Percentiles rank a stretch among this genome's conserved stretches.
Conservation (phyloP, 1,140 invertebrate genomes). For the Adoxophyes honmai region DNA sequence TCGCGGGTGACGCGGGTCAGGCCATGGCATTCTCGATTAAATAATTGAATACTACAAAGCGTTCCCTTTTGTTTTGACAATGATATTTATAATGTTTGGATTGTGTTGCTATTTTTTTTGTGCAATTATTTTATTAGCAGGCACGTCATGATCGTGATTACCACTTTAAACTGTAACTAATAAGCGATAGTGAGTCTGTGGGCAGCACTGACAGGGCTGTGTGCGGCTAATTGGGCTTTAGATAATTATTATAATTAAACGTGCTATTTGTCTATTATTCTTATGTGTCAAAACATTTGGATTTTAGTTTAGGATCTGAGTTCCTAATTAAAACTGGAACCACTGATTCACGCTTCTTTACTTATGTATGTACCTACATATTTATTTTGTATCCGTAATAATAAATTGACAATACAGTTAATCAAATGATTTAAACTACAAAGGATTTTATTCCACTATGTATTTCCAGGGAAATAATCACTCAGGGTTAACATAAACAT, state of each 20-base stretch:
- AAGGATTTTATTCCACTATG: no score
- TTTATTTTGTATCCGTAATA: no score
- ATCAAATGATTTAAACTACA: no score
- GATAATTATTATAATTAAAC: slow-evolving; percentile 2
- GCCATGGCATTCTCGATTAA: slow-evolving; percentile 17
- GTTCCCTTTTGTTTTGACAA: slow-evolving; percentile 4
- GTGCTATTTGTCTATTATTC: neutral
- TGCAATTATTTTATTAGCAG: neutral
- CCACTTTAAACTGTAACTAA: neutral
- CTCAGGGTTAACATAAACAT: no score
- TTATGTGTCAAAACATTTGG: neutral
- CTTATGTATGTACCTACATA: no score
- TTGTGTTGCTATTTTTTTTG: slow-evolving; percentile 3
- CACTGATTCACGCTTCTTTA: no score
- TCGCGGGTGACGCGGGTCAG: slow-evolving; percentile 19
- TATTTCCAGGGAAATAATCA: no score
- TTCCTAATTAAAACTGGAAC: no score
- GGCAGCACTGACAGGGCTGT: neutral
- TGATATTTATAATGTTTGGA: neutral
- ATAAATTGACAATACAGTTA: no score
- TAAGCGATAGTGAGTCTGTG: slow-evolving; percentile 2
- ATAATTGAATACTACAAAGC: slow-evolving; percentile 10
- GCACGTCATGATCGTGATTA: neutral
- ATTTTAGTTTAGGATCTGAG: no score
- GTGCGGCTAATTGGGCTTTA: neutral